Conservation (phyloP, 2,113 vertebrate genomes). For the Dryoscopus gambensis region DNA sequence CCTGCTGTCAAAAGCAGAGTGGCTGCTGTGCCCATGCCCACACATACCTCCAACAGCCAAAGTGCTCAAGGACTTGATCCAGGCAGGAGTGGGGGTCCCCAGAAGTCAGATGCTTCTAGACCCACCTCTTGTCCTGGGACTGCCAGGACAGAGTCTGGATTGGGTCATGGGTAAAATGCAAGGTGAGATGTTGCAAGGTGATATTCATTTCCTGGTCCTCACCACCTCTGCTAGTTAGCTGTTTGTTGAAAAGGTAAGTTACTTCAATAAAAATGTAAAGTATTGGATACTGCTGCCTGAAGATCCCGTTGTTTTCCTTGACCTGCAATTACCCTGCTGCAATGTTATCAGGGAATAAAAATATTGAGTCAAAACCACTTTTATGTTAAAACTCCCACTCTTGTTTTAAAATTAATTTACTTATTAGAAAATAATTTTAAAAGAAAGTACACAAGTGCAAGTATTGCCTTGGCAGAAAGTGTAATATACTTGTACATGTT, state of each 20-base stretch:
- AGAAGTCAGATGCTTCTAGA: neutral
- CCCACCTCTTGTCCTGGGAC: neutral
- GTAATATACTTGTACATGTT: rapidly evolving
- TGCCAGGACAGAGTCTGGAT: neutral
- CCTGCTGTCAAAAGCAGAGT: neutral
- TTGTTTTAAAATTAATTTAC: neutral
- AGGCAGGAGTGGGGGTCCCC: neutral
- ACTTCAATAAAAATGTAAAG: neutral
- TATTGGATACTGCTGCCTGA: neutral
- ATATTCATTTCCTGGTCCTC: neutral
- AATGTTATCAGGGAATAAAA: neutral
- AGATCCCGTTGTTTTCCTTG: neutral
- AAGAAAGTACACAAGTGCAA: neutral
- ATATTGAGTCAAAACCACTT: neutral
- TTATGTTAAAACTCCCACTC: neutral
- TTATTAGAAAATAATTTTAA: neutral
- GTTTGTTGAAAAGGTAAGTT: neutral
- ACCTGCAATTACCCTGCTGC: neutral
- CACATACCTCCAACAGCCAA: neutral
- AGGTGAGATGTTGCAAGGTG: neutral
- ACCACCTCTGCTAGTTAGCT: neutral
- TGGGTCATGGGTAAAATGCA: neutral
- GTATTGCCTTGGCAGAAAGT: neutral
- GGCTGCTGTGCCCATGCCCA: neutral
- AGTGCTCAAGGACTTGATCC: neutral